Conservation (phyloP, 2,113 vertebrate species). For the Paraplagusia blochii region DNA sequence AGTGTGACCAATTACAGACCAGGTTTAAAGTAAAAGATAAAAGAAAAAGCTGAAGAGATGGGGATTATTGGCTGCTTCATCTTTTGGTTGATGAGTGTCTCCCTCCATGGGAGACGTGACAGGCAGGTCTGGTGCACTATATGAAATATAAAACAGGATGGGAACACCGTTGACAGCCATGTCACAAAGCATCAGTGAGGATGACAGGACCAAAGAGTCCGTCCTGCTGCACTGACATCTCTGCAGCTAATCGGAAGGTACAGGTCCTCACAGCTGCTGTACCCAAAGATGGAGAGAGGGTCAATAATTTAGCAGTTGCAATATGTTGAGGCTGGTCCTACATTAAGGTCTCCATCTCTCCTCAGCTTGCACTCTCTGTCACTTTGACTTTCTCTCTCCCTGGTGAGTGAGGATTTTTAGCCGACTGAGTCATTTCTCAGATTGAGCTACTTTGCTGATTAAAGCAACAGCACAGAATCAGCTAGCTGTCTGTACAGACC, state of each 20-base stretch:
- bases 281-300: conserved; percentile 68
- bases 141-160: conserved; percentile 77
- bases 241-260: conserved; percentile 84
- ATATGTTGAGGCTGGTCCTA: conserved; percentile 71
- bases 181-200: conserved; percentile 79
- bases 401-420: conserved; percentile 24
- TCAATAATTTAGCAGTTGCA: conserved; percentile 86
- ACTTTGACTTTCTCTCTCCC: conserved; percentile 11
- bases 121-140: conserved; percentile 60
- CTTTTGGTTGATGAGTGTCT: conserved; percentile 51
- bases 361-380: conserved; percentile 36
- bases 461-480: no score
- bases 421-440: neutral
- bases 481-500: no score
- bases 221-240: conserved; percentile 69
- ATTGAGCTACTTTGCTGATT: neutral
- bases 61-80: conserved; percentile 17
- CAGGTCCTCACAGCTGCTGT: conserved; percentile 77
- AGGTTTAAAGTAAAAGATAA: neutral
- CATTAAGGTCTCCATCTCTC: conserved; percentile 36
- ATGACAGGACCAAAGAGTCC: conserved; percentile 66
- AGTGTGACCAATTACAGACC: neutral
- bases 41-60: conserved; percentile 15
- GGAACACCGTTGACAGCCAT: conserved; percentile 68
- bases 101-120: conserved; percentile 58